A percentile compares a stretch with the other conserved stretches of the same genome.
These are phyloP conservation scores for Gallinago nigripennis DNA, from an alignment of 2,797 vertebrate genomes.

Conservation along the genomic window DNA sequence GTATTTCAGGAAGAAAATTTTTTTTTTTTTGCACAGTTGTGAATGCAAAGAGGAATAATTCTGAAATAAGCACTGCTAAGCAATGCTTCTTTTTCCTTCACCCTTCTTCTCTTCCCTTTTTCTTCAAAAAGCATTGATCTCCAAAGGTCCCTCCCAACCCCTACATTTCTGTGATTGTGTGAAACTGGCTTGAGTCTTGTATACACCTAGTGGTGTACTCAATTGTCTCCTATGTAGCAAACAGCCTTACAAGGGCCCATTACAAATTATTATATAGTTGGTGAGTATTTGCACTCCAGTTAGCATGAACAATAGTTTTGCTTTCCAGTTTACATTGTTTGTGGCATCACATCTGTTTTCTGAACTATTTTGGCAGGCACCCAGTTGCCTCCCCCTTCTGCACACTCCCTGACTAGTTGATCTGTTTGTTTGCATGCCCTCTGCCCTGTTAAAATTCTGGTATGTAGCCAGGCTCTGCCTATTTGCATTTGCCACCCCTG, in stretches of 20 bases:
- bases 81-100: background rate
- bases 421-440: conserved; percentile 4
- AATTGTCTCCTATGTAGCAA: background rate
- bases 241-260: background rate
- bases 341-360: background rate
- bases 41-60: background rate
- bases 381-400: background rate
- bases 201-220: background rate
- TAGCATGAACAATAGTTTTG: background rate
- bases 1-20: background rate
- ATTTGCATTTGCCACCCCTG: background rate
- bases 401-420: background rate
- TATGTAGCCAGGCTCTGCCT: background rate
- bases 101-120: background rate
- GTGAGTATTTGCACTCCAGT: conserved; percentile 10
- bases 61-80: background rate
- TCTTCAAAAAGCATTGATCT: background rate
- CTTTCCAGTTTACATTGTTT: background rate
- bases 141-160: no score
- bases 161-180: background rate
- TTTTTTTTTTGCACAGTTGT: background rate
- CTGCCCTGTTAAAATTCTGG: background rate
- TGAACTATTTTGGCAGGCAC: conserved; percentile 4
- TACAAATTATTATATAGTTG: background rate
- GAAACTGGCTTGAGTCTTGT: background rate